Evolutionary conservation across 2,797 vertebrate species (phyloP).

Genomic region (Scleropages formosus): DNA sequence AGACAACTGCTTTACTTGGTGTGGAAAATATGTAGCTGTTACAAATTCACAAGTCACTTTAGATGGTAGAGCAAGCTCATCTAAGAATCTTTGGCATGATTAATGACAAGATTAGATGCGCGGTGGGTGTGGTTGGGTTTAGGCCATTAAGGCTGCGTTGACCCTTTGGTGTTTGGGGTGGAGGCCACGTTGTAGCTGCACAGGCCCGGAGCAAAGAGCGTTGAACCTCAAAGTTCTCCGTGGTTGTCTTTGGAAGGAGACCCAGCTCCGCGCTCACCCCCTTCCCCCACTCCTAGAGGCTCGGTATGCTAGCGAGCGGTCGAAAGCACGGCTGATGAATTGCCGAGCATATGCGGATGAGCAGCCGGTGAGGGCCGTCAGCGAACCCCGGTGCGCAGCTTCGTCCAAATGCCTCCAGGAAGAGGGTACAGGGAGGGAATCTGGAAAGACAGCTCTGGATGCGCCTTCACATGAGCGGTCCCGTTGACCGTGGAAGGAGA

Average conservation of each 20-base stretch:
- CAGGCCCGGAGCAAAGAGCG: conserved; percentile 51
- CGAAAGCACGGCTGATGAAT: conserved; percentile 72
- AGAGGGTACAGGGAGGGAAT: conserved; percentile 53
- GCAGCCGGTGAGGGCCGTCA: conserved; percentile 77
- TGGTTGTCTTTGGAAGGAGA: conserved; percentile 72
- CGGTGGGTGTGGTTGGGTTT: not conserved
- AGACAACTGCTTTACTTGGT: no score
- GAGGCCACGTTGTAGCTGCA: not conserved
- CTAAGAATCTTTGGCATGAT: not conserved
- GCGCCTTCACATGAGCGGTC: conserved; percentile 75
- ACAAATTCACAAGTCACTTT: not conserved
- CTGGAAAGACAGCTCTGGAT: conserved; percentile 75
- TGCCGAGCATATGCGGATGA: conserved; percentile 74
- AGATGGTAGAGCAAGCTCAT: not conserved
- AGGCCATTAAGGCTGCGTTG: not conserved
- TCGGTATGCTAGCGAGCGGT: conserved; percentile 4
- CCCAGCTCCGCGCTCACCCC: conserved; percentile 51
- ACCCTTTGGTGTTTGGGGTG: not conserved
- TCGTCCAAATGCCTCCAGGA: conserved; percentile 71
- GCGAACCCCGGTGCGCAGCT: conserved; percentile 75
- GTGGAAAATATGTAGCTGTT: not conserved
- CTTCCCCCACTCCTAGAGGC: conserved; percentile 39
- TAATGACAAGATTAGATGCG: not conserved
- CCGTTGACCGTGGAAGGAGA: conserved; percentile 46
- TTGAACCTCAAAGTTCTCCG: conserved; percentile 59